phyloP scores from a whole-genome alignment of 2,888 invertebrate species.

The Cyclophora punctaria region DNA sequence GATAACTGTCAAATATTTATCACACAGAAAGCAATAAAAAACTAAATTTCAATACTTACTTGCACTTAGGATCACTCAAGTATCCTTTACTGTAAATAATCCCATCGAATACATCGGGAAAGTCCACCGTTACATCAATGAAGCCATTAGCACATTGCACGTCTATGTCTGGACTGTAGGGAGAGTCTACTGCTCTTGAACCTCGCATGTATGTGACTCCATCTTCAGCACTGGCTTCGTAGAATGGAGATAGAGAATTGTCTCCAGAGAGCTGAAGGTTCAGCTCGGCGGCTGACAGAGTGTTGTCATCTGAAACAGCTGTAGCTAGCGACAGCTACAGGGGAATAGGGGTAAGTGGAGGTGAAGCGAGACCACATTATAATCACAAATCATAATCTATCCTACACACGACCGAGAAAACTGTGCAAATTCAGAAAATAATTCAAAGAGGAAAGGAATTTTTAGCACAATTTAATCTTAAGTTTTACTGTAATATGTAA shows the following conservation, averaged over 20 bases:
- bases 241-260: conserved; percentile 57
- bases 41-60: conserved; percentile 55
- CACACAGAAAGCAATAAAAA: not conserved
- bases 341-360: too few species aligned
- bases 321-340: conserved; percentile 69
- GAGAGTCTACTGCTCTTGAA: conserved; percentile 69
- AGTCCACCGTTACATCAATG: conserved; percentile 78
- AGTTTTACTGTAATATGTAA: too few species aligned
- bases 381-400: too few species aligned
- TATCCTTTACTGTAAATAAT: conserved; percentile 83
- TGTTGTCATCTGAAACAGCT: conserved; percentile 64
- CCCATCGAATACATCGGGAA: conserved; percentile 78
- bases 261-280: conserved; percentile 55
- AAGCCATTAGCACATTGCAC: conserved; percentile 76
- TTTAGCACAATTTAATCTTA: too few species aligned
- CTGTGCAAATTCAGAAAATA: too few species aligned
- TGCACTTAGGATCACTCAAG: conserved; percentile 79
- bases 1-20: too few species aligned
- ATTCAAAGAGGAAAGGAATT: too few species aligned
- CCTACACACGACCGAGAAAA: too few species aligned
- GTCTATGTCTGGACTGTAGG: conserved; percentile 70
- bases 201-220: conserved; percentile 65
- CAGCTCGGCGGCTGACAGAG: conserved; percentile 62
- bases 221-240: conserved; percentile 50
- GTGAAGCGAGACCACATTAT: too few species aligned